Base-by-base conservation (phyloP, 2,888 invertebrate genomes). In the Drosophila lacicola region DNA sequence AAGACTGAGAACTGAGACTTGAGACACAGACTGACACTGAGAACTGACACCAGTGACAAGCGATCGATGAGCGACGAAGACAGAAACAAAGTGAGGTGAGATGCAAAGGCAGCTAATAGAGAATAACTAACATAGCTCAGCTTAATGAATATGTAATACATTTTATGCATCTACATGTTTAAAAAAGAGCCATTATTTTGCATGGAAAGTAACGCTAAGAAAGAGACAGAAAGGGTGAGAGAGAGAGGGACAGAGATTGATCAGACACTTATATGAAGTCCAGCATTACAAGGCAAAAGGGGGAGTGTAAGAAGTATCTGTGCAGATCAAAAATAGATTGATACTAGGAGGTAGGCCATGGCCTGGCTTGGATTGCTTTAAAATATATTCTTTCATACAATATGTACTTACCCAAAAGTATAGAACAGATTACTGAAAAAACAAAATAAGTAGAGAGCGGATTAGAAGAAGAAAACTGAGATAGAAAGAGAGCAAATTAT, bases 101-200 rank as follows among this genome's bases (percentile, higher is more conserved):
- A 33, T 2, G 21, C 0, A 39, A 17, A 44, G 36, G 10, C 3
- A 17, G 29, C 56, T 47, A 66, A 71, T 76, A 45, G 54, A 29
- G 77, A 77, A 74, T 76, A 67, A 72, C 56, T 56, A 67, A 63
- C 67, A 67, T 41, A 72, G 45, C 36, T 44, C 29, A 49, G 19
- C 39, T 41, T 77, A 77, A 75, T 75, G 78, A 75, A 75, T 77
- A 75, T 77, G 74, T 75, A 72, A 77, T 78, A 67, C 62, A 45
- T 34, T 63, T 61, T 42, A 46, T 62, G 70, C 62, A 70, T 57
- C 74, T 60, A 46, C 68, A 67, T 63, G 53, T 56, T 49, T 49
- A 68, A 77, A 77, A 77, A 73, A 77, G 74, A 77, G 73, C 55
- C 78, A 74, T 77, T 73, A 73, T 47, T 49, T 56, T 3, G 47